These are phyloP conservation scores for Variabilichromis moorii DNA, from an alignment of 2,113 vertebrate species.

Conservation along the genomic window DNA sequence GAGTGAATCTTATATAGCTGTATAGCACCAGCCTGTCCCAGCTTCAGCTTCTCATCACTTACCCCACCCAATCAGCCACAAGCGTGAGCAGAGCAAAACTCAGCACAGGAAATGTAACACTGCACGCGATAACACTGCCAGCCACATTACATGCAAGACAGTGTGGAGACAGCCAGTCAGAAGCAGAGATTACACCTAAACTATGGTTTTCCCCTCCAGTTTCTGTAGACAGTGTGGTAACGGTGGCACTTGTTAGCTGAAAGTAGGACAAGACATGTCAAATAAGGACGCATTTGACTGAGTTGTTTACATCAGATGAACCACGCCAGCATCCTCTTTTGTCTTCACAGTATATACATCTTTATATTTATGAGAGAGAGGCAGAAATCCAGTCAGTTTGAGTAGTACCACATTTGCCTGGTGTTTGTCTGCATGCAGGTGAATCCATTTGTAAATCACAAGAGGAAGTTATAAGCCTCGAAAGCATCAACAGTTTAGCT, in stretches of 20 bases:
- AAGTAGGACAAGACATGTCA: background rate
- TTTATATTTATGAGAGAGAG: background rate
- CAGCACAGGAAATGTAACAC: conserved; percentile 1
- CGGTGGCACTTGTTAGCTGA: background rate
- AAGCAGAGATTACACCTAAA: conserved; percentile 24
- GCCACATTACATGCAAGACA: background rate
- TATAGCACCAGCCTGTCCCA: background rate
- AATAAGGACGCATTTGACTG: background rate
- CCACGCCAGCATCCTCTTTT: background rate
- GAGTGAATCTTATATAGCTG: background rate
- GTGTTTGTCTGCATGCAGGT: background rate
- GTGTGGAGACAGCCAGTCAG: background rate
- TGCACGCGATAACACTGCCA: background rate
- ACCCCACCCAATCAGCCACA: conserved; percentile 1
- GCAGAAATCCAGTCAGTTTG: background rate
- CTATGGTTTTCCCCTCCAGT: background rate
- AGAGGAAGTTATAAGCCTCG: background rate
- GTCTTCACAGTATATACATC: background rate
- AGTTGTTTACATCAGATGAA: background rate
- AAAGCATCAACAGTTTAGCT: background rate
- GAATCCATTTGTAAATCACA: background rate
- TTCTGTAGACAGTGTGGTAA: background rate
- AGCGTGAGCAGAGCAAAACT: background rate
- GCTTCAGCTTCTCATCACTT: background rate
- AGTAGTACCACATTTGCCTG: background rate